Percentiles rank a stretch among this genome's conserved stretches.
Conservation (phyloP, 2,113 vertebrate species). For the Vidua macroura region DNA sequence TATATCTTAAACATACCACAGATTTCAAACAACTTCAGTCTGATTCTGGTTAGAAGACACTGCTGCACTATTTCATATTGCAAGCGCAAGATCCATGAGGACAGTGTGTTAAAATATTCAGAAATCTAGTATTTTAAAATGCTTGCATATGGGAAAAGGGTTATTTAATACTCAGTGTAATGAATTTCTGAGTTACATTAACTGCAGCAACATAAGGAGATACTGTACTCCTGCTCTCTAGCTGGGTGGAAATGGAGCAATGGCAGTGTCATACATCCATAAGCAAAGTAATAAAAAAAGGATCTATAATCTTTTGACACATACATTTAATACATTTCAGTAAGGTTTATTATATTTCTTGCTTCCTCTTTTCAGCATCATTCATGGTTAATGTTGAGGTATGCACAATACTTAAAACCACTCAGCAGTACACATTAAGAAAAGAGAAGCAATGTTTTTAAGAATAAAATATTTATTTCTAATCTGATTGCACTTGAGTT, state of each 20-base stretch:
- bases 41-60: neutral
- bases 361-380: neutral
- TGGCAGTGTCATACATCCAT: neutral
- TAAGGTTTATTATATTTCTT: neutral
- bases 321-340: neutral
- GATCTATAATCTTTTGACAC: neutral
- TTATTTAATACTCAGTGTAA: neutral
- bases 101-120: constrained; percentile 11
- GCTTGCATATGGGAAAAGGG: neutral
- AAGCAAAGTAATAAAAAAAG: constrained; percentile 7
- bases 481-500: neutral
- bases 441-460: neutral
- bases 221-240: neutral
- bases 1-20: neutral
- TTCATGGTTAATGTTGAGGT: neutral
- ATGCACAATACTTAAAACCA: neutral
- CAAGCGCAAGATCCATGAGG: neutral
- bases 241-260: neutral
- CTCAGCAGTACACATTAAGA: neutral
- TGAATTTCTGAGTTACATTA: constrained; percentile 9
- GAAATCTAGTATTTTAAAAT: constrained; percentile 1
- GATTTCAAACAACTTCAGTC: neutral
- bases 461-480: neutral
- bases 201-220: neutral
- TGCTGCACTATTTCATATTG: neutral